Percentiles rank a stretch among this genome's conserved stretches.
Evolutionary conservation across 1,140 invertebrate genomes (phyloP).

Genomic region (Conus ventricosus): DNA sequence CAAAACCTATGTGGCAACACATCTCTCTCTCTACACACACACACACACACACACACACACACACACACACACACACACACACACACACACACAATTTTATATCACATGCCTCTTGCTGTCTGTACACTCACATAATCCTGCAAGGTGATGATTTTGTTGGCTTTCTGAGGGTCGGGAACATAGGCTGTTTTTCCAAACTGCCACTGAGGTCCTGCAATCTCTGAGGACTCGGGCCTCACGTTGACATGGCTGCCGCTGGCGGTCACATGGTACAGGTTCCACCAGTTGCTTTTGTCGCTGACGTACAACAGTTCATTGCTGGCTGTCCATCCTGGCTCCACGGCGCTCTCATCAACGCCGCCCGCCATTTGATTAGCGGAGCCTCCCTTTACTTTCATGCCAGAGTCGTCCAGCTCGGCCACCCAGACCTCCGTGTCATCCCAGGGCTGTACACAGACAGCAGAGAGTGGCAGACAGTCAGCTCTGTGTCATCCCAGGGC

Average conservation of each 20-base stretch:
- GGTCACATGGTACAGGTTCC: constrained; percentile 72
- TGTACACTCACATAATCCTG: constrained; percentile 43
- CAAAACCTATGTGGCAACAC: too few species aligned
- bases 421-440: constrained; percentile 69
- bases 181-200: constrained; percentile 62
- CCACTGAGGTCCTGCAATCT: constrained; percentile 70
- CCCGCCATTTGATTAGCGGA: constrained; percentile 51
- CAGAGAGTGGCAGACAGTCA: too few species aligned
- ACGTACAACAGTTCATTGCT: constrained; percentile 69
- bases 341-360: constrained; percentile 61
- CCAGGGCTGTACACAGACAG: constrained; percentile 69
- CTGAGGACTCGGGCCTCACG: constrained; percentile 53
- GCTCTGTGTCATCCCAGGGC: constrained; percentile 73
- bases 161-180: constrained; percentile 56
- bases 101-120: not conserved
- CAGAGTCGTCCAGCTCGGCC: constrained; percentile 58
- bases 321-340: constrained; percentile 68
- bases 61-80: too few species aligned
- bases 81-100: too few species aligned
- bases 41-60: not conserved
- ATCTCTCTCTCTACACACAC: not conserved
- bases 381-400: constrained; percentile 52
- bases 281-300: constrained; percentile 71
- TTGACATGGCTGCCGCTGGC: constrained; percentile 62
- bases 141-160: constrained; percentile 53